Base-by-base conservation (phyloP, 2,888 invertebrate genomes). In the Scrobipalpa costella region DNA sequence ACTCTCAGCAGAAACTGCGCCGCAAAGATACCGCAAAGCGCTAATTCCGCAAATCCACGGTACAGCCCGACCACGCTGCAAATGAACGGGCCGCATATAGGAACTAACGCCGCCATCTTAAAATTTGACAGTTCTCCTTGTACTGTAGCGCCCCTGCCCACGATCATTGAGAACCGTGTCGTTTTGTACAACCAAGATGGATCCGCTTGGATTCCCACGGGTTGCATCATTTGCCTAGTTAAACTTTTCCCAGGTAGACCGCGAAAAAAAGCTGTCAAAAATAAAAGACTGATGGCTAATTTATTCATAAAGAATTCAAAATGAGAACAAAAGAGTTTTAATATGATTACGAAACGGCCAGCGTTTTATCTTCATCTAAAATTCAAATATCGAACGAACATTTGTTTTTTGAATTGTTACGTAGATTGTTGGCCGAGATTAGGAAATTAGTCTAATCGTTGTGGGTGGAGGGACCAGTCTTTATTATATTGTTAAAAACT, bases 341-440 rank as follows among this genome's bases (percentile, higher is more conserved):
- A 19, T 33, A 52, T n/a, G 27, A 52, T 52, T 52, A 52, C 33
- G 52, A 52, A 52, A 52, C 33, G 33, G 52, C 52, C 33, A 52
- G 17, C 7, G 13, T 52, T 52, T 33, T 33, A n/a, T 52, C n/a
- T 52, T 52, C 52, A 52, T 52, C 52, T 33, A 52, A 57, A 57
- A 57, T 57, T 57, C 36, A 36, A 57, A 57, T 57, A 9, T 57
- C 36, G 57, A 57, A 57, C 21, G 21, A 27, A 47, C 21, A 52
- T 57, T 57, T 15, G 7, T 36, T 57, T 57, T 49, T 49, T 34
- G 21, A 57, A 57, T 36, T 52, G n/a, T n/a, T n/a, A n/a, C n/a
- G n/a, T 27, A 52, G 52, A 52, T 52, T 52, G 52, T 27, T 52
- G 52, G n/a, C 52, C 52, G 9, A 52, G 52, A 52, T 52, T 52